Evolutionary conservation across 2,888 invertebrate species (phyloP), one percentile per base, ranked within the genome.

Genomic region (Malthinus seriepunctatus): DNA sequence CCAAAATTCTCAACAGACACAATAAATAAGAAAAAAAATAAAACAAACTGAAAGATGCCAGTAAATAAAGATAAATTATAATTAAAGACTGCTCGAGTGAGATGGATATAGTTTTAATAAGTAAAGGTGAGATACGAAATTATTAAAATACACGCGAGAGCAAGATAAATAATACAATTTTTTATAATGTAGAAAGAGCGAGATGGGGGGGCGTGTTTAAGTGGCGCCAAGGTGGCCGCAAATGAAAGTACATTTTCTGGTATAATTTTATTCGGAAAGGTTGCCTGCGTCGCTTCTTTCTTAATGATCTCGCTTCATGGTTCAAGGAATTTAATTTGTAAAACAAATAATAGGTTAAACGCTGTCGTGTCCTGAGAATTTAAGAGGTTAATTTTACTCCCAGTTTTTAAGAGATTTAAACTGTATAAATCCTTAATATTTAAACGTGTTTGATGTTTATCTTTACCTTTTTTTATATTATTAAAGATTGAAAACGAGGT

Each of bases 181-280:
- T 51, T 55, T 61, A 52, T 59, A 49, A 56, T 64, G 50, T 54
- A 60, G 64, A 55, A 37, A 58, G 61, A 64, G 65, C 62, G 64
- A 62, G 64, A 67, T 68, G 66, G 70, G 23, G n/a, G 69, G 74
- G 72, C 74, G 74, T 71, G 71, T 68, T 63, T 45, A 73, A 67
- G 62, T 73, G 74, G 74, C 74, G 74, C 74, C 74, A 73, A 66
- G 63, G 66, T 64, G 66, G 66, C 63, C 63, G 60, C 64, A 68
- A 62, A 65, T 49, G 62, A 62, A 62, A 62, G 68, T 68, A 68
- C 69, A 59, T 62, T 63, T 64, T 58, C 62, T 58, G 66, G 63
- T 67, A 69, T 68, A 69, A 70, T 69, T 70, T 69, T 63, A 67
- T 70, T 69, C 66, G 64, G 60, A 68, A 66, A 69, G 68, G 65